A percentile compares a stretch with the other conserved stretches of the same genome.
Conservation (phyloP, 2,113 vertebrate genomes). For the Tylochromis polylepis region DNA sequence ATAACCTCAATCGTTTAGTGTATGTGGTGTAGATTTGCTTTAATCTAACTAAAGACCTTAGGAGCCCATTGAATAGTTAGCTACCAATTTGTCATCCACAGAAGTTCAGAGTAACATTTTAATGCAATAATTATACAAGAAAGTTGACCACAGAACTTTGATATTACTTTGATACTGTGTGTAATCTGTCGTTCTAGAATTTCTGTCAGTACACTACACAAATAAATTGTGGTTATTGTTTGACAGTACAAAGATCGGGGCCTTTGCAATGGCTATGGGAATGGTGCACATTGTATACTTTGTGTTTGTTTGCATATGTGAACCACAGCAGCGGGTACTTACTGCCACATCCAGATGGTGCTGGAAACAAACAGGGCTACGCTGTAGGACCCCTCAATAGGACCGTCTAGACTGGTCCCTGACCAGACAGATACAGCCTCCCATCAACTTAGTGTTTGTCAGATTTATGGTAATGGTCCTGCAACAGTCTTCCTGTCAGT, state of each 20-base stretch:
- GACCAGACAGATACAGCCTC: constrained; percentile 99
- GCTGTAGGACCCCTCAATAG: constrained; percentile 98
- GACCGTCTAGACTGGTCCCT: constrained; percentile 98
- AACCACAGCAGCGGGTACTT: constrained; percentile 87
- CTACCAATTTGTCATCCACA: background rate
- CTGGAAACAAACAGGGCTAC: constrained; percentile 94
- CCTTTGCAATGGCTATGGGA: constrained; percentile 76
- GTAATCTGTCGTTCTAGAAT: background rate
- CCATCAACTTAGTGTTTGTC: constrained; percentile 99
- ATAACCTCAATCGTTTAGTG: background rate
- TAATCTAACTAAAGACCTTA: background rate
- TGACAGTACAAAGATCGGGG: background rate
- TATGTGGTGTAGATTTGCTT: background rate
- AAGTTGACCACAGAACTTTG: background rate
- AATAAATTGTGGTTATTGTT: background rate
- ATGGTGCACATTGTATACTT: constrained; percentile 81
- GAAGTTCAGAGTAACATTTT: background rate
- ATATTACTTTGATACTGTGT: background rate
- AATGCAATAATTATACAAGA: background rate
- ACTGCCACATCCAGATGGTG: constrained; percentile 98
- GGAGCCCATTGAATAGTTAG: background rate
- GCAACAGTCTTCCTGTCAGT: constrained; percentile 98
- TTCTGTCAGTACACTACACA: background rate
- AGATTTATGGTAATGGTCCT: constrained; percentile 99
- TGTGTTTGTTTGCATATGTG: constrained; percentile 72